A percentile compares a stretch with the other conserved stretches of the same genome.
phyloP scores from a whole-genome alignment of 2,888 invertebrate genomes.

The Drosophila macrothrix region DNA sequence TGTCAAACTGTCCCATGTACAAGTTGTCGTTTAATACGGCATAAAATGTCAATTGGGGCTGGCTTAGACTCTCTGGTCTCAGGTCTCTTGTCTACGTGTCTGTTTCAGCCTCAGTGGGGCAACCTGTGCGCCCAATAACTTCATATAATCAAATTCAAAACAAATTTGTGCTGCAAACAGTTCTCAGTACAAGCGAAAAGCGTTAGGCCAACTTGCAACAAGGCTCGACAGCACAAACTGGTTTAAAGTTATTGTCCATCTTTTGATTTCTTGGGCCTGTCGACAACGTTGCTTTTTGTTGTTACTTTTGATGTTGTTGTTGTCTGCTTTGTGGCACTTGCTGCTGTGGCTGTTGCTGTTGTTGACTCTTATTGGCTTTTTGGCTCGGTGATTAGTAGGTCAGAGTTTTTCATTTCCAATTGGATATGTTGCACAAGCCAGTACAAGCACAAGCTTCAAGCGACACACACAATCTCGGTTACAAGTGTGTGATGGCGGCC shows the following conservation, averaged over 20 bases:
- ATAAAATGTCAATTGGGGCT: slow-evolving; percentile 79
- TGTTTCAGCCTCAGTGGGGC: slow-evolving; percentile 19
- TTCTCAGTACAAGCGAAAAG: slow-evolving; percentile 54
- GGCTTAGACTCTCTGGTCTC: slow-evolving; percentile 18
- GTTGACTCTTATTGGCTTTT: slow-evolving; percentile 79
- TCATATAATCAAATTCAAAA: slow-evolving; percentile 78
- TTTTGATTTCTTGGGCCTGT: slow-evolving; percentile 78
- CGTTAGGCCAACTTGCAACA: slow-evolving; percentile 61
- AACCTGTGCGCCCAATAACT: slow-evolving; percentile 67
- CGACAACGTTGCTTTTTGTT: slow-evolving; percentile 43
- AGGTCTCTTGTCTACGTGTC: neutral
- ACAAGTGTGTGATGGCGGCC: slow-evolving; percentile 55
- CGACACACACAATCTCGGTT: slow-evolving; percentile 60
- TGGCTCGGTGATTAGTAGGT: slow-evolving; percentile 80
- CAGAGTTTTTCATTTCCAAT: slow-evolving; percentile 81
- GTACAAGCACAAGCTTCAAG: slow-evolving; percentile 27
- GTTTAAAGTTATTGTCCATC: slow-evolving; percentile 81
- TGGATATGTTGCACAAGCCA: slow-evolving; percentile 77
- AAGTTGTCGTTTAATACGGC: slow-evolving; percentile 68
- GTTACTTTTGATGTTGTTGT: slow-evolving; percentile 55
- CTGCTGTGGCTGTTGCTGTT: slow-evolving; percentile 41
- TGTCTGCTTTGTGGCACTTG: slow-evolving; percentile 65
- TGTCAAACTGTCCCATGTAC: slow-evolving; percentile 44
- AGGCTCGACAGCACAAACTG: slow-evolving; percentile 72
- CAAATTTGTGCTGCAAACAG: slow-evolving; percentile 70